Evolutionary conservation across 2,888 invertebrate species (phyloP).

Genomic region (Macrosiphum euphorbiae): DNA sequence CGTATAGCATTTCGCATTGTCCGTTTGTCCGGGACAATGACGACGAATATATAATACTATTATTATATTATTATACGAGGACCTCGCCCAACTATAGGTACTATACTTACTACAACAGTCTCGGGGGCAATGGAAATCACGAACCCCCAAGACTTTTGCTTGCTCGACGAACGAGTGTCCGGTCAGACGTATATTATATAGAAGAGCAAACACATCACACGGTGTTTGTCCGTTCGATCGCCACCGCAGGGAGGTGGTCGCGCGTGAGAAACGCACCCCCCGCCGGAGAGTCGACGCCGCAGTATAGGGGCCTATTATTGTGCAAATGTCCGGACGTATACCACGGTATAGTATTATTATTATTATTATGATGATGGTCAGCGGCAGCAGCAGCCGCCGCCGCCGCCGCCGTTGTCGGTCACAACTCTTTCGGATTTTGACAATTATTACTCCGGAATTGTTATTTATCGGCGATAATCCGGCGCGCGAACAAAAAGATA

Average conservation of each 20-base stretch:
- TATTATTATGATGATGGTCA: slow-evolving; percentile 42
- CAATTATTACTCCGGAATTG: slow-evolving; percentile 63
- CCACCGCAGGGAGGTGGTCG: slow-evolving; percentile 30
- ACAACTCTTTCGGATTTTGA: slow-evolving; percentile 61
- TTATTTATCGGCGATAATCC: slow-evolving; percentile 59
- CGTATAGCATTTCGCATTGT: not conserved
- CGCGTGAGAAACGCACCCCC: slow-evolving; percentile 61
- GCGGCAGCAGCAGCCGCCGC: not conserved
- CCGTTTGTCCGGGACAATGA: not conserved
- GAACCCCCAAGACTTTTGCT: not conserved
- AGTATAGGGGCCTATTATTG: slow-evolving; percentile 62
- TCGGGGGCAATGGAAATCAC: slow-evolving; percentile 13
- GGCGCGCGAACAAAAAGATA: slow-evolving; percentile 19
- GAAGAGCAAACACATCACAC: slow-evolving; percentile 15
- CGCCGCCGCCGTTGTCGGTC: not conserved
- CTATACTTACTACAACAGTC: not conserved
- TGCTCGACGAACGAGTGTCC: not conserved
- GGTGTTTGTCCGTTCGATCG: slow-evolving; percentile 45
- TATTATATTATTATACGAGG: not conserved
- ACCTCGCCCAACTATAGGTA: no score
- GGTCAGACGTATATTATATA: not conserved
- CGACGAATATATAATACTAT: not conserved
- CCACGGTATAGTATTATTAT: not conserved
- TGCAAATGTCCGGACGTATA: slow-evolving; percentile 50
- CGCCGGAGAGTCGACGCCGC: slow-evolving; percentile 13